A percentile compares a stretch with the other conserved stretches of the same genome.
phyloP scores from a whole-genome alignment of 2,797 vertebrate species.

The Acridotheres tristis region DNA sequence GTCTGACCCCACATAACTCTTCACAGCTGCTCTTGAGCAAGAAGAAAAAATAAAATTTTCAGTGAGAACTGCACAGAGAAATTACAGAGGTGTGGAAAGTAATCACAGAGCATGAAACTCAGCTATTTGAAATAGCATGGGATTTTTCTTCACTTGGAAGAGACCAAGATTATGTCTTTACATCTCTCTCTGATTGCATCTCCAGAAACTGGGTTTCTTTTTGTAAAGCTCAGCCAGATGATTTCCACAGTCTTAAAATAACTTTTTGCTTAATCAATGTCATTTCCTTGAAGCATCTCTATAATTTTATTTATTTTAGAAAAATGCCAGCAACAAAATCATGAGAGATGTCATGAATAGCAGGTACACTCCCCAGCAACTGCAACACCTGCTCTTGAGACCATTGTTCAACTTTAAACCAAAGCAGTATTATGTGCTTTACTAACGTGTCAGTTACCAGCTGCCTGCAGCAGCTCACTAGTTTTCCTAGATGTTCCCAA shows the following conservation, averaged over 20 bases:
- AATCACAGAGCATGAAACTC: neutral
- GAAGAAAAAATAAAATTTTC: neutral
- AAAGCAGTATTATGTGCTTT: neutral
- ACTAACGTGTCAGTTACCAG: neutral
- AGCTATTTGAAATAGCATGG: neutral
- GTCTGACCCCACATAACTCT: neutral
- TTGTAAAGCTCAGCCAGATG: slow-evolving; percentile 37
- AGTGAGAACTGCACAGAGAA: neutral
- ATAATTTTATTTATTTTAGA: slow-evolving; percentile 16
- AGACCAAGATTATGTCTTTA: neutral
- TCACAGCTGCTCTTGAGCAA: neutral
- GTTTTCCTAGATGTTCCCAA: neutral
- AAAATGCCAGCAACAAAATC: neutral
- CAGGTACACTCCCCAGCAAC: neutral
- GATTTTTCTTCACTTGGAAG: neutral
- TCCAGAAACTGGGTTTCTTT: slow-evolving; percentile 22
- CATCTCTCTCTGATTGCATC: neutral
- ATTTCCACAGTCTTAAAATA: slow-evolving; percentile 65
- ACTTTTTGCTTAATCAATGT: slow-evolving; percentile 46
- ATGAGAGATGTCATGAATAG: neutral
- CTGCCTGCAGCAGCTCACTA: neutral
- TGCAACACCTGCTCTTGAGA: neutral
- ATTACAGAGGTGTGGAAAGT: neutral
- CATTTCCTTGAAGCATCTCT: slow-evolving; percentile 3
- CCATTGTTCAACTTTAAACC: neutral